These are phyloP conservation scores for Scolopax mira DNA, from an alignment of 2,113 vertebrate species.

Conservation along the genomic window DNA sequence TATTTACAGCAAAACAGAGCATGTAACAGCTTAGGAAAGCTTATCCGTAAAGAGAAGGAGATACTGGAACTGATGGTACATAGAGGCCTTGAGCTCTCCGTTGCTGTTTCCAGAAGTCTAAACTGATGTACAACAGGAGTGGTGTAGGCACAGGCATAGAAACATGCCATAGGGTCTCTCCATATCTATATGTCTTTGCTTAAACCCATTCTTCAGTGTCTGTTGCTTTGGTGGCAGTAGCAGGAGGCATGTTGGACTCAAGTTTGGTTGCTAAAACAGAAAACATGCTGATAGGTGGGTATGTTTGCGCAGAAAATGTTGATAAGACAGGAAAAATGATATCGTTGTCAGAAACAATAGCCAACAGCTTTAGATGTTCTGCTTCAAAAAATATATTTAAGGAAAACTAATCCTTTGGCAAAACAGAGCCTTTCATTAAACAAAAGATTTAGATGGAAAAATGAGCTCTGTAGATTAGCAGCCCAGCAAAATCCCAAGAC, in stretches of 20 bases:
- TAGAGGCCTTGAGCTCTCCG: neutral
- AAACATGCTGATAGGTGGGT: neutral
- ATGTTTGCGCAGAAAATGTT: constrained; percentile 12
- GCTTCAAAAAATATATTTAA: neutral
- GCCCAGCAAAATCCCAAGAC: neutral
- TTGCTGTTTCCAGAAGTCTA: neutral
- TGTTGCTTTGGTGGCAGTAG: neutral
- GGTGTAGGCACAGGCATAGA: neutral
- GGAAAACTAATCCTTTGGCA: neutral
- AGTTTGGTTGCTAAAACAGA: neutral
- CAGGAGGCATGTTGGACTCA: neutral
- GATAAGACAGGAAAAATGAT: constrained; percentile 20
- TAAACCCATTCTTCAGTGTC: neutral
- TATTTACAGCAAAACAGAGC: neutral
- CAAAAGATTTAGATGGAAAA: neutral
- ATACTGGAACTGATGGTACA: neutral
- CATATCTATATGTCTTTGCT: neutral
- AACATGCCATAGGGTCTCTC: neutral
- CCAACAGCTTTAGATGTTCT: neutral
- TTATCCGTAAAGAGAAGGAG: neutral
- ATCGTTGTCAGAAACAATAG: neutral
- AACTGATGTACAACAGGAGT: neutral
- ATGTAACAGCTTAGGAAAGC: neutral
- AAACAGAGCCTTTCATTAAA: neutral
- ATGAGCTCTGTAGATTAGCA: neutral